Percentiles rank a stretch among this genome's conserved stretches.
Evolutionary conservation across 1,140 invertebrate genomes (phyloP).

Genomic region (Planococcus citri): DNA sequence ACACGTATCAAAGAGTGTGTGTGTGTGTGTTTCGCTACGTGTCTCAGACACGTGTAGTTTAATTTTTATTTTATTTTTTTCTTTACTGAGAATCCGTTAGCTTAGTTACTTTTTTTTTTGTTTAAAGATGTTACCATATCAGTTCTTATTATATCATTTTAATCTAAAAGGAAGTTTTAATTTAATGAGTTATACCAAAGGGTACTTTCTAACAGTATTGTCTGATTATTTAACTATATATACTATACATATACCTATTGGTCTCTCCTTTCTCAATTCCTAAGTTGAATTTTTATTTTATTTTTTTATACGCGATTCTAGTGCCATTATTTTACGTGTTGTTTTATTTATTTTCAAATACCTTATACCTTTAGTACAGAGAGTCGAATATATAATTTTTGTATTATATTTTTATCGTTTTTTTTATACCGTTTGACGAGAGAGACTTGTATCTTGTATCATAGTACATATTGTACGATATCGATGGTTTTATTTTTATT

Average conservation of each 20-base stretch:
- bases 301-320: conserved; percentile 9
- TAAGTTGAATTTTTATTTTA: background rate
- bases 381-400: background rate
- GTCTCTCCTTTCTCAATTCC: background rate
- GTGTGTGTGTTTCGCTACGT: too few species aligned
- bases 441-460: too few species aligned
- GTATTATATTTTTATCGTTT: background rate
- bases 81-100: background rate
- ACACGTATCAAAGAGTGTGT: background rate
- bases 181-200: conserved; percentile 8
- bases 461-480: background rate
- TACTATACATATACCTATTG: too few species aligned
- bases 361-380: background rate
- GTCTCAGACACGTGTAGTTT: background rate
- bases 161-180: background rate
- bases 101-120: conserved; percentile 13
- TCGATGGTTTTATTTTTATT: too few species aligned
- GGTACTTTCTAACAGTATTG: conserved; percentile 14
- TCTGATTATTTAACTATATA: background rate
- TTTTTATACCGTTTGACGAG: background rate
- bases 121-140: conserved; percentile 17
- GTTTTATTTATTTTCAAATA: background rate
- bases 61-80: background rate
- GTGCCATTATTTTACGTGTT: background rate
- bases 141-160: conserved; percentile 20